A percentile compares a stretch with the other conserved stretches of the same genome.
These are phyloP conservation scores for Drosophila subsilvestris DNA, from an alignment of 2,888 invertebrate genomes.

Conservation along the genomic window DNA sequence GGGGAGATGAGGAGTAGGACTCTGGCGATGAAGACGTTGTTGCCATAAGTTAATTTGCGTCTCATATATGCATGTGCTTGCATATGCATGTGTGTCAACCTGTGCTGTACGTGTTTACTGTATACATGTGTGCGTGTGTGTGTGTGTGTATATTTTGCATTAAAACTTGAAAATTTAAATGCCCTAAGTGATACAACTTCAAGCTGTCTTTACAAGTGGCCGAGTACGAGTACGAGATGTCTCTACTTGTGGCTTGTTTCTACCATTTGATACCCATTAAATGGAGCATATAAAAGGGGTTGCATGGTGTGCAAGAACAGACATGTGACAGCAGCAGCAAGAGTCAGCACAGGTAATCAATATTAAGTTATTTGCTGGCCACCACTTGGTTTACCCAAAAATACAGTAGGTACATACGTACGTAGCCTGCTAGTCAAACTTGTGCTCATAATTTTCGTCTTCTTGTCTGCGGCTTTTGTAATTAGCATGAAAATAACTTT, in stretches of 20 bases:
- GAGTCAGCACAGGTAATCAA: too few relatives aligned
- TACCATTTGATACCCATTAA: not conserved
- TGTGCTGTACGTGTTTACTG: not conserved
- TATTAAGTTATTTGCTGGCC: too few relatives aligned
- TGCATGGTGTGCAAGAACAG: not conserved
- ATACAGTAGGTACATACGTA: not conserved
- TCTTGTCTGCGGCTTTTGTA: conserved; percentile 48
- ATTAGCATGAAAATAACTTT: conserved; percentile 69
- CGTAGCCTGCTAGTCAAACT: not conserved
- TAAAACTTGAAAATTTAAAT: conserved; percentile 78
- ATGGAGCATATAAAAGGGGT: not conserved
- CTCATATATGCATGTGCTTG: conserved; percentile 59
- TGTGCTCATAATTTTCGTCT: not conserved
- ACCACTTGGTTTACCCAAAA: too few relatives aligned
- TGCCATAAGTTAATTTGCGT: conserved; percentile 76
- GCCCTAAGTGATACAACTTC: conserved; percentile 68
- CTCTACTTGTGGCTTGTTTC: conserved; percentile 13
- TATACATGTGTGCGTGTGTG: conserved; percentile 19
- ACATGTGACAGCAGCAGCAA: too few relatives aligned
- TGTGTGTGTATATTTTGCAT: conserved; percentile 59
- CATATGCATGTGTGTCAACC: conserved; percentile 68
- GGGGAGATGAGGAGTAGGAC: conserved; percentile 17
- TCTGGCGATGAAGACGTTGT: conserved; percentile 55
- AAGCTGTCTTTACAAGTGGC: conserved; percentile 46
- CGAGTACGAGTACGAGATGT: conserved; percentile 1